Evolutionary conservation across 2,888 invertebrate species (phyloP), one percentile per base, ranked within the genome.

Genomic region (Formica aserva): DNA sequence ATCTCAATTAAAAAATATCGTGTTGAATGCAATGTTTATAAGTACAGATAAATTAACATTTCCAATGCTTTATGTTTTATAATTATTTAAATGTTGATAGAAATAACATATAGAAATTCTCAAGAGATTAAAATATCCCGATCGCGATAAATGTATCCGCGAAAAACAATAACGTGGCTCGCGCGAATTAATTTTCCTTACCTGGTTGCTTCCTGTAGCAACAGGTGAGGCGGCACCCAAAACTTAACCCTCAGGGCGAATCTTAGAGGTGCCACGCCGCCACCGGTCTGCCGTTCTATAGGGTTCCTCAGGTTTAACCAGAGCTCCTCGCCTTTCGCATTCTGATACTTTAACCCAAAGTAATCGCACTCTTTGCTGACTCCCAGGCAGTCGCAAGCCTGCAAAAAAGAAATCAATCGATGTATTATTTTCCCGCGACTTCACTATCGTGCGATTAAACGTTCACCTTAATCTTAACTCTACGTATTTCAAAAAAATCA

Each of bases 241-340:
- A 98, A 98, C 95, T 98, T 98, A 90, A 98, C 98, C 88, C 97
- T 95, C 83, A 98, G 95, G 88, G 97, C 96, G 88, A 98, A 96
- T 69, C 97, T 96, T 85, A 97, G 96, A 15, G 96, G 96, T 57
- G 96, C 95, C 9, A 96, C 95, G 82, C 97, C 97, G 82, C 97
- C 96, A 72, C 97, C 96, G 84, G 97, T 96, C 93, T 97, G 97
- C 84, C 97, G 96, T 92, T 97, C 97, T 88, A 98, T 96, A 71
- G 97, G 97, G 95, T 98, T 98, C 86, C 98, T 96, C 92, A 98
- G 95, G 95, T 98, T 98, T 87, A 98, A 95, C 98, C 98, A 98
- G 75, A 98, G 96, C 87, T 97, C 97, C 86, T 98, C 97, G 48
- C 97, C 97, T 84, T 96, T 96, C 63, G 96, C 95, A 87, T 96